phyloP scores from a whole-genome alignment of 2,113 vertebrate genomes.

The Heterochromis multidens region DNA sequence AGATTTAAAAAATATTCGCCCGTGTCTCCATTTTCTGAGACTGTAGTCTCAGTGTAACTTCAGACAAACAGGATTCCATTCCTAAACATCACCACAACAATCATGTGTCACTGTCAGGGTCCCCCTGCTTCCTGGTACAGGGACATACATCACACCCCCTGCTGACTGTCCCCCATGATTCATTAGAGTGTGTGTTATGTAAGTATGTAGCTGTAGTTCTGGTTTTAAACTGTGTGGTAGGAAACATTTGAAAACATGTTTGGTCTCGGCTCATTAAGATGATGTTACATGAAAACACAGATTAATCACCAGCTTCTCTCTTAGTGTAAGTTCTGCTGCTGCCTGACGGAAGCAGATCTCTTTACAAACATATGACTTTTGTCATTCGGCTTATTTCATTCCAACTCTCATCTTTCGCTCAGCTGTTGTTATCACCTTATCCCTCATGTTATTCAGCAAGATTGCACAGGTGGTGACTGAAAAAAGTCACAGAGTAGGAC shows the following conservation, averaged over 20 bases:
- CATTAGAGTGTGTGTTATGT: not conserved
- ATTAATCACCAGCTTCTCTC: not conserved
- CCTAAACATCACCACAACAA: not conserved
- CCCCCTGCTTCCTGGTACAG: constrained; percentile 3
- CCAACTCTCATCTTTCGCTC: constrained; percentile 22
- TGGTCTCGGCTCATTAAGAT: not conserved
- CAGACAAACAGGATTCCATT: not conserved
- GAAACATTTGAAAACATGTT: not conserved
- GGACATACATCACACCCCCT: constrained; percentile 34
- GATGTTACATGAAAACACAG: not conserved
- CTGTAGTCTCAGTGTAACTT: not conserved
- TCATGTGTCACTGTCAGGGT: not conserved
- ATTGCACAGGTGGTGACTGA: not conserved
- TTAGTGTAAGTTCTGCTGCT: not conserved
- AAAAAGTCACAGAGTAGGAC: not conserved
- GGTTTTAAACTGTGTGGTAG: not conserved
- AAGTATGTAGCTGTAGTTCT: not conserved
- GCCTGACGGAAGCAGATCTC: constrained; percentile 24
- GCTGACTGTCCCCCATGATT: constrained; percentile 22
- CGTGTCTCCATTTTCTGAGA: not conserved
- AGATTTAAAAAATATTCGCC: no score
- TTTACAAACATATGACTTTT: constrained; percentile 40
- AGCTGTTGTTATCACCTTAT: constrained; percentile 38
- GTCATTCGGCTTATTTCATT: not conserved
- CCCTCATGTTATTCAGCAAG: not conserved